Base-by-base conservation (phyloP, 2,888 invertebrate species). In the Phoronis australis region DNA sequence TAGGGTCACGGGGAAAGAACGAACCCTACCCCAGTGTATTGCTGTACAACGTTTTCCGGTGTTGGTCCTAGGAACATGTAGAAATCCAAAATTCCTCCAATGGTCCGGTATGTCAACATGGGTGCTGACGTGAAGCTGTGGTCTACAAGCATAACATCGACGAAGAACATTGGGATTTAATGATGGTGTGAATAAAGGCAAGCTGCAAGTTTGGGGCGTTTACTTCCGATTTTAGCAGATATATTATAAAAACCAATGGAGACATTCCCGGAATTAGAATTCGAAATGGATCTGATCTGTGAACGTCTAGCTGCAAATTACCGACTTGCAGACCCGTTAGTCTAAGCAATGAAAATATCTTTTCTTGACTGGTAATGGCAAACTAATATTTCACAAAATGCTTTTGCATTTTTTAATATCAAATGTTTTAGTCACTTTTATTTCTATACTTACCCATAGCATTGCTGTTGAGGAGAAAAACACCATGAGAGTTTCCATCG, bases 81-180 rank as follows among this genome's bases (percentile, higher is more conserved):
- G 52, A 92, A 83, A 71, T 90, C 86, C 3, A 93, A 79, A 6
- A 90, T 80, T 0, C 92, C 92, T 15, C 91, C 91, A 40, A 87
- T 85, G 0, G 87, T 81, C 54, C 93, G 81, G 75, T 86, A 92
- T 0, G 91, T 91, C 45, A 93, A 81, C 4, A 85, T 88, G 0
- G 90, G 90, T 0, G 84, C 80, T 3, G 90, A 64, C 21, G 61
- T 59, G 38, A 66, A 62, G 22, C 61, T 59, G 43, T 56, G 59
- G 24, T 61, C 61, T 61, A 31, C 1, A 41, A 38, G n/a, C n/a
- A n/a, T n/a, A n/a, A n/a, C n/a, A n/a, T n/a, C n/a, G n/a, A n/a
- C n/a, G n/a, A n/a, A n/a, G n/a, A n/a, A n/a, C n/a, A n/a, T n/a
- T n/a, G n/a, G n/a, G n/a, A n/a, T n/a, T n/a, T n/a, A n/a, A n/a